Conservation (phyloP, 2,113 vertebrate species). For the Mobula birostris region DNA sequence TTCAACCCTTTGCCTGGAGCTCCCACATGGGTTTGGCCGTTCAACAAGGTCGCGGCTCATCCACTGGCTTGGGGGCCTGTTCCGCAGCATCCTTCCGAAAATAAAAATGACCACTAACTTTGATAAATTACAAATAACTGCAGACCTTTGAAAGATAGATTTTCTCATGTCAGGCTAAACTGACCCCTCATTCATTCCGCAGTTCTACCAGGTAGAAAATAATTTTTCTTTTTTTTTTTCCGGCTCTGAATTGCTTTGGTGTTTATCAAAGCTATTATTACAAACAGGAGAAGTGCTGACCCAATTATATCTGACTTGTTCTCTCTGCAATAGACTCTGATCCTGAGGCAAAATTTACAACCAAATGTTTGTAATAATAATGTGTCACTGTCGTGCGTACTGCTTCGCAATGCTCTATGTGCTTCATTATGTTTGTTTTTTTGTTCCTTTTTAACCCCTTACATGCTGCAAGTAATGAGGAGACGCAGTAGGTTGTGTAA, state of each 20-base stretch:
- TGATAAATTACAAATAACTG: no score
- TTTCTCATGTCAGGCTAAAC: not conserved
- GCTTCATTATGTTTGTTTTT: slow-evolving; percentile 2
- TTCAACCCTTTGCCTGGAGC: not conserved
- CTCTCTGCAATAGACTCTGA: not conserved
- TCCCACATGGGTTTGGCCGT: not conserved
- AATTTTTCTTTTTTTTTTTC: not conserved
- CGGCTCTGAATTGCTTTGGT: not conserved
- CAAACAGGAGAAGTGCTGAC: not conserved
- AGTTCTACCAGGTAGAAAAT: not conserved
- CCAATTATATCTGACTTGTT: not conserved
- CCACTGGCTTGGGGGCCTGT: no score
- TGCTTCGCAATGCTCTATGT: not conserved
- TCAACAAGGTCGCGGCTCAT: not conserved
- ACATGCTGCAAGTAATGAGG: slow-evolving; percentile 33
- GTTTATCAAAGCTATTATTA: not conserved
- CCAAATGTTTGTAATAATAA: not conserved
- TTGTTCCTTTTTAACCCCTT: slow-evolving; percentile 20
- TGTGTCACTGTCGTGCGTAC: not conserved
- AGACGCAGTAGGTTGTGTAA: slow-evolving; percentile 25
- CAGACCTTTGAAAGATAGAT: no score
- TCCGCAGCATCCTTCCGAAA: no score
- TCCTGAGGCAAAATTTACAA: not conserved
- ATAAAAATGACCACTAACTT: not conserved
- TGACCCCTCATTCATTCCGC: not conserved